Base-by-base conservation (phyloP, 2,113 vertebrate genomes). In the Anarrhichthys ocellatus region DNA sequence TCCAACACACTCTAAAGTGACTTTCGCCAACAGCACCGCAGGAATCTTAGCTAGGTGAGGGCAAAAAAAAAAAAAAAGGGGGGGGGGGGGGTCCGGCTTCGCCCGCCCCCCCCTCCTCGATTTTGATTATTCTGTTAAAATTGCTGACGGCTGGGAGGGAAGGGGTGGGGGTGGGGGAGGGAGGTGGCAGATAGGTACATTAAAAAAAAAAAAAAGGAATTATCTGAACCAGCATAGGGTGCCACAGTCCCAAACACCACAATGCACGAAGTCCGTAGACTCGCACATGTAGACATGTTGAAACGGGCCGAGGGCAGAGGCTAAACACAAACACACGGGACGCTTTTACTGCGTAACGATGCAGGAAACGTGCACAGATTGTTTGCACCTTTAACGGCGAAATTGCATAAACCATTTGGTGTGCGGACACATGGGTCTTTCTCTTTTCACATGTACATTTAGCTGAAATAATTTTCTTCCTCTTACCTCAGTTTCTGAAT, bases 1-100 rank as follows among this genome's bases (percentile, higher is more conserved):
- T 93, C 94, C 92, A 85, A 92, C 89, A 86, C 86, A 76, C 87
- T 94, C 90, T 81, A 87, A 84, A 81, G 88, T 88, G 83, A 89
- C 89, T 88, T 89, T 91, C 54, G 70, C 89, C 81, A 86, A 90
- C 84, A 61, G 82, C 90, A 81, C 81, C 73, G 74, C 92, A 90
- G 89, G 89, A 82, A 85, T 89, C 69, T 67, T 78, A 79, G 81
- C 64, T 80, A 83, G 71, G 71, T 50, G 74, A 61, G 59, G 59
- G 18, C 59, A 20, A 3, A 34, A 34, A 17, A 32, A 32, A 32
- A n/a, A n/a, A n/a, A n/a, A 34, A 34, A 6, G 6, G 6, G 34
- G 6, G 5, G 34, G 34, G 4, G 42, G 85, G 29, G 80, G 76
- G 87, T 82, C 80, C 56, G 80, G 69, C 71, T 82, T 78, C 7